These are phyloP conservation scores for Pao palembangensis DNA, from an alignment of 2,113 vertebrate genomes.

Conservation along the genomic window DNA sequence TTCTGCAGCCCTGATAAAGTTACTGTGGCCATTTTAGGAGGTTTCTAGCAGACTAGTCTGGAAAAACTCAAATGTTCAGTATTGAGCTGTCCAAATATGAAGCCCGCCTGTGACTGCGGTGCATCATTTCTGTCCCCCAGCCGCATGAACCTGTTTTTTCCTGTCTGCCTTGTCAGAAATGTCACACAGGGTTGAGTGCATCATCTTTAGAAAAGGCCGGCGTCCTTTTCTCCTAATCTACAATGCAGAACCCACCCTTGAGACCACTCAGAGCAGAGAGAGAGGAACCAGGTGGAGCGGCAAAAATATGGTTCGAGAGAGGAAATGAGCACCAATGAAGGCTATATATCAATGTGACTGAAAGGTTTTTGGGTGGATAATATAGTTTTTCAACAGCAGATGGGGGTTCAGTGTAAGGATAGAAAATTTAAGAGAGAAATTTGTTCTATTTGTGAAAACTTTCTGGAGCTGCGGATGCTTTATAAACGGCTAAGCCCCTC, in stretches of 20 bases:
- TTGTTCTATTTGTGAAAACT: background rate
- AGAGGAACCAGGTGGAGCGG: background rate
- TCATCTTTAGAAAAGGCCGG: slow-evolving; percentile 11
- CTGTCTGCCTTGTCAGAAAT: background rate
- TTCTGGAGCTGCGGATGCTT: background rate
- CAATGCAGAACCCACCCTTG: slow-evolving; percentile 21
- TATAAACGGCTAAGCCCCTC: background rate
- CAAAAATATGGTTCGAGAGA: slow-evolving; percentile 7
- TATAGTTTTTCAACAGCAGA: background rate
- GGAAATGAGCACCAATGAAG: background rate
- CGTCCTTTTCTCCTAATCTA: slow-evolving; percentile 18
- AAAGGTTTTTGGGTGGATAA: too few species aligned
- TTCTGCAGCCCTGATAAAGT: too few species aligned
- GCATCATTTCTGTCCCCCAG: too few species aligned
- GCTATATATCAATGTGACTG: too few species aligned
- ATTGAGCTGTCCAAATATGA: too few species aligned
- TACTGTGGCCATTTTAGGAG: too few species aligned
- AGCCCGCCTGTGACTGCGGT: too few species aligned
- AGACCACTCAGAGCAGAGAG: slow-evolving; percentile 16
- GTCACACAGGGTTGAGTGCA: background rate
- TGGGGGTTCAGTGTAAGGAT: background rate
- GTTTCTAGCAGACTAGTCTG: too few species aligned
- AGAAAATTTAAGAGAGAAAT: background rate
- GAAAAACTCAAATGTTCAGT: too few species aligned
- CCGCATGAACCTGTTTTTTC: background rate